Evolutionary conservation across 2,888 invertebrate genomes (phyloP).

Genomic region (Trissonchulus latispiculum): DNA sequence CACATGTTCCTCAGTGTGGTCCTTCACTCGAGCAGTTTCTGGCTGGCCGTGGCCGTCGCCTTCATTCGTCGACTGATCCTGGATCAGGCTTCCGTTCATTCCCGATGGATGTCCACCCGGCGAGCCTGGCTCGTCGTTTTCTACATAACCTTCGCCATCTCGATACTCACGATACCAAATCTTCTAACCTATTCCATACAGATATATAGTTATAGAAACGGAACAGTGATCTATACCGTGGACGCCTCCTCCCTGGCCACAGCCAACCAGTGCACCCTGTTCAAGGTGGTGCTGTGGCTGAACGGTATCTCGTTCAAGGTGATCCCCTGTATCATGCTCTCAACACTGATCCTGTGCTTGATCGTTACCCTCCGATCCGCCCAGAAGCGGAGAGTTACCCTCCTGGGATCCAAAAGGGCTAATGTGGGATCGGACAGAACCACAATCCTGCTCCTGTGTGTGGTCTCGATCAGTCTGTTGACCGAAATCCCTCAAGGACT

Average conservation of each 20-base stretch:
- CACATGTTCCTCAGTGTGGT: not conserved
- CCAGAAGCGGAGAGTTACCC: not conserved
- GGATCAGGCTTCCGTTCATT: not conserved
- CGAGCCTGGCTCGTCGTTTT: not conserved
- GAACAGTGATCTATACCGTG: not conserved
- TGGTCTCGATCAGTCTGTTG: slow-evolving; percentile 6
- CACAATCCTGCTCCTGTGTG: not conserved
- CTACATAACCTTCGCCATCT: not conserved
- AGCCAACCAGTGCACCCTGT: not conserved
- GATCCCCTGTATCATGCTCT: not conserved
- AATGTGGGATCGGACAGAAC: slow-evolving; percentile 5
- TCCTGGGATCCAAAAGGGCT: not conserved
- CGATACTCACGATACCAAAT: not conserved
- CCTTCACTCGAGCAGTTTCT: not conserved
- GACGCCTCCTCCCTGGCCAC: not conserved
- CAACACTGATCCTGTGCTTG: not conserved
- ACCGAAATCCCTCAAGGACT: slow-evolving; percentile 18
- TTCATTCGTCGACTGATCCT: not conserved
- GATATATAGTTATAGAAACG: not conserved
- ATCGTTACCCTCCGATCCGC: not conserved
- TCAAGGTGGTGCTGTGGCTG: not conserved
- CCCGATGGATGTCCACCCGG: not conserved
- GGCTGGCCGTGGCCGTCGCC: not conserved
- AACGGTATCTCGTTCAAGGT: not conserved
- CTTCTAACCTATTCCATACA: not conserved